These are phyloP conservation scores for Hanleya hanleyi DNA, from an alignment of 2,888 invertebrate genomes.

Conservation along the genomic window DNA sequence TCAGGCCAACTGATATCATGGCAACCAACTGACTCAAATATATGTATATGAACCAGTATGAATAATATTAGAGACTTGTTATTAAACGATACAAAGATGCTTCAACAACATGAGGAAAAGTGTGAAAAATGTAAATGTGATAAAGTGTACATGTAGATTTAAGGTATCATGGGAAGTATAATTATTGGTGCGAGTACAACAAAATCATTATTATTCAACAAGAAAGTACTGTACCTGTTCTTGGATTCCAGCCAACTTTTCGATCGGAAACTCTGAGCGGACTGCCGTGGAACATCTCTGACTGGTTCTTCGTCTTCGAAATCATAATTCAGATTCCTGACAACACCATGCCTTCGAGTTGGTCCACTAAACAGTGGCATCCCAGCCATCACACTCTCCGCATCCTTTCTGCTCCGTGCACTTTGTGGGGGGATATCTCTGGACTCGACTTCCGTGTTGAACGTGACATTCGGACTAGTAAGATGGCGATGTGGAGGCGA, in stretches of 20 bases:
- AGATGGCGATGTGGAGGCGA: background rate
- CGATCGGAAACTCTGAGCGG: background rate
- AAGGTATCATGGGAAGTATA: too few relatives aligned
- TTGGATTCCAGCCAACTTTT: background rate
- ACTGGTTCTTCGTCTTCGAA: constrained; percentile 7
- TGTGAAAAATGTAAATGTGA: too few relatives aligned
- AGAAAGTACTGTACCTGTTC: background rate
- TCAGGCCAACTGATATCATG: too few relatives aligned
- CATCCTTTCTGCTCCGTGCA: background rate
- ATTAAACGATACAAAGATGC: background rate
- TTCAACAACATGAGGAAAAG: too few relatives aligned
- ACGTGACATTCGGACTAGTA: constrained; percentile 9
- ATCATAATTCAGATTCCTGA: background rate
- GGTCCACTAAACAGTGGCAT: background rate
- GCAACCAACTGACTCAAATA: too few relatives aligned
- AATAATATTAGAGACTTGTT: background rate
- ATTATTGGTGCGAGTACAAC: too few relatives aligned
- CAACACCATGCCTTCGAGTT: background rate
- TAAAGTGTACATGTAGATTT: too few relatives aligned
- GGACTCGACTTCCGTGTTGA: background rate
- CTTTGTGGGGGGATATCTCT: background rate
- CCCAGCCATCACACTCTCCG: background rate
- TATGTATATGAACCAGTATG: too few relatives aligned
- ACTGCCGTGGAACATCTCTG: background rate
- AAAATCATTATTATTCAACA: too few relatives aligned